phyloP scores from a whole-genome alignment of 2,888 invertebrate genomes.

The Spilosoma lubricipeda region DNA sequence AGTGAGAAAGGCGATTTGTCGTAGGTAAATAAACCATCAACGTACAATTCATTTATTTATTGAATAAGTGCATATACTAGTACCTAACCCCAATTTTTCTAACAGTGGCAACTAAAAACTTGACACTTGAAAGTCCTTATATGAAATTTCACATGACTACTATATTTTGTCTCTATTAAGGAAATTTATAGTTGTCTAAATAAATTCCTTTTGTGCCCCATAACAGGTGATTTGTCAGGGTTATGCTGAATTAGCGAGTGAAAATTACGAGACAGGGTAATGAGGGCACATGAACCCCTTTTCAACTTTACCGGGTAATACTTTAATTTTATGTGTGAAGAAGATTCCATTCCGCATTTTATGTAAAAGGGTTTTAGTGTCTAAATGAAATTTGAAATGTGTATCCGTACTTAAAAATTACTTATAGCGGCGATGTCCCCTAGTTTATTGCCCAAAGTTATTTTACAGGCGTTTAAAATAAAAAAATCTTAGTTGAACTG shows the following conservation, averaged over 20 bases:
- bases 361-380: slow-evolving; percentile 54
- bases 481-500: too few species aligned
- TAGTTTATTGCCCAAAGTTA: slow-evolving; percentile 49
- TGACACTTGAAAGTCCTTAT: background rate
- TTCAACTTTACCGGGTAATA: slow-evolving; percentile 56
- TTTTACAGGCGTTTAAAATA: slow-evolving; percentile 41
- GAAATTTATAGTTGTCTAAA: slow-evolving; percentile 49
- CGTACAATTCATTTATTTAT: background rate
- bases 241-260: slow-evolving; percentile 61
- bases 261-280: slow-evolving; percentile 67
- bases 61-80: too few species aligned
- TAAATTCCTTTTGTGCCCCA: slow-evolving; percentile 48
- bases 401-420: slow-evolving; percentile 50
- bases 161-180: slow-evolving; percentile 28
- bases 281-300: slow-evolving; percentile 52
- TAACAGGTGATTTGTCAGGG: slow-evolving; percentile 62
- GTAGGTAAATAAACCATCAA: background rate
- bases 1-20: background rate
- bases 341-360: slow-evolving; percentile 54
- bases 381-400: slow-evolving; percentile 51
- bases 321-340: slow-evolving; percentile 57
- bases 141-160: slow-evolving; percentile 1
- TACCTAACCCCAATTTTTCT: too few species aligned
- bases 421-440: slow-evolving; percentile 43
- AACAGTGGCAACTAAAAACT: background rate